Conservation (phyloP, 1,140 invertebrate species). For the Pseudomyrmex flavicornis region DNA sequence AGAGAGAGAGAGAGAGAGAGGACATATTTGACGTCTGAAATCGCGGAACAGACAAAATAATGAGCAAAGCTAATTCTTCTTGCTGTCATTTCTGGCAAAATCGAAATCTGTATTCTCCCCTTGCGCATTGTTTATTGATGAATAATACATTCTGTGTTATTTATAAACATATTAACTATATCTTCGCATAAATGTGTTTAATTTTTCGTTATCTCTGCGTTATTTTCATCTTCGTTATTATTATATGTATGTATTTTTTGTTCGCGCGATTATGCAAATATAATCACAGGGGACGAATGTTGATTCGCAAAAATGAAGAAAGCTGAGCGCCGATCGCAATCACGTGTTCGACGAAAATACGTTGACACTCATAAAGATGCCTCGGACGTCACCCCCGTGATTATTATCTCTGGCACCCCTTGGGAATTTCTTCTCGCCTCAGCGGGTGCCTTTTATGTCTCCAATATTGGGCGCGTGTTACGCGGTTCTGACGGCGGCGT, state of each 20-base stretch:
- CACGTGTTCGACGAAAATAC: slow-evolving; percentile 17
- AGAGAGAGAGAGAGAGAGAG: background rate
- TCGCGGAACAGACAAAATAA: slow-evolving; percentile 11
- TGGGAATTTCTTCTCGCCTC: slow-evolving; percentile 70
- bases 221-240: too few relatives aligned
- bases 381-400: slow-evolving; percentile 52
- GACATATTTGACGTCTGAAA: background rate
- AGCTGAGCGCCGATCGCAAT: slow-evolving; percentile 9
- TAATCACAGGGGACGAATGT: background rate
- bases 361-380: slow-evolving; percentile 51
- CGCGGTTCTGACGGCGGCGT: slow-evolving; percentile 46
- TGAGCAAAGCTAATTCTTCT: background rate
- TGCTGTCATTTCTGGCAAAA: background rate
- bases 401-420: slow-evolving; percentile 64
- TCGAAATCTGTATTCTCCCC: background rate
- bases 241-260: background rate
- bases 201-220: too few relatives aligned
- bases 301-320: background rate
- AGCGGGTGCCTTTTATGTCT: slow-evolving; percentile 63
- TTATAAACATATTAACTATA: background rate
- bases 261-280: slow-evolving; percentile 2
- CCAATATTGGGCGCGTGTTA: slow-evolving; percentile 72
- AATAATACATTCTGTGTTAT: background rate
- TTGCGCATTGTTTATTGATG: background rate
- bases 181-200: too few relatives aligned